Percentiles rank a stretch among this genome's conserved stretches.
Evolutionary conservation across 2,888 invertebrate genomes (phyloP).

Genomic region (Sinotaia quadrata): DNA sequence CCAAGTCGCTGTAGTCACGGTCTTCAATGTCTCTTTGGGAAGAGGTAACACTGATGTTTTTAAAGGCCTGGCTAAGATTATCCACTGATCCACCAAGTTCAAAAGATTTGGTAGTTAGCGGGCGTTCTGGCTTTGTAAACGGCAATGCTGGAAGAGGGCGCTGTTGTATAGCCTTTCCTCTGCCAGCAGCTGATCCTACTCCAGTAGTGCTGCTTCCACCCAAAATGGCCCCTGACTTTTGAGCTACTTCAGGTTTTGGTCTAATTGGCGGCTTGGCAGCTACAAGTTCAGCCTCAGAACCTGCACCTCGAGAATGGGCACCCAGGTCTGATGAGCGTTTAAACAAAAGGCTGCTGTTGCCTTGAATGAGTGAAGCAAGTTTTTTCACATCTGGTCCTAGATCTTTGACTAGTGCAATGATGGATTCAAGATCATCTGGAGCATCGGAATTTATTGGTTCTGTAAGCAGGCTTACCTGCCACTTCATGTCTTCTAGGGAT

Average conservation of each 20-base stretch:
- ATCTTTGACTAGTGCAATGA: slow-evolving; percentile 88
- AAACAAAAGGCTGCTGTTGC: slow-evolving; percentile 69
- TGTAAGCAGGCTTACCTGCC: slow-evolving; percentile 57
- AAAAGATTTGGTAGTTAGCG: slow-evolving; percentile 41
- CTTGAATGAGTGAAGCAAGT: slow-evolving; percentile 89
- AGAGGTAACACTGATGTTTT: neutral
- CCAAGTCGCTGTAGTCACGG: slow-evolving; percentile 76
- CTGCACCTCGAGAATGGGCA: slow-evolving; percentile 31
- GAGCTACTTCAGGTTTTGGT: slow-evolving; percentile 46
- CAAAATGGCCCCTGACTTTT: slow-evolving; percentile 32
- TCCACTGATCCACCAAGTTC: slow-evolving; percentile 14
- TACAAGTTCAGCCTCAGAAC: slow-evolving; percentile 22
- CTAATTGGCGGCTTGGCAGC: slow-evolving; percentile 50
- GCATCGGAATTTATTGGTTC: slow-evolving; percentile 71
- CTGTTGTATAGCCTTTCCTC: slow-evolving; percentile 74
- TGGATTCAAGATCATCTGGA: slow-evolving; percentile 89
- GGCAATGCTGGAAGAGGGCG: slow-evolving; percentile 72
- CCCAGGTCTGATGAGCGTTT: slow-evolving; percentile 50
- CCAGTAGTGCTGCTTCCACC: slow-evolving; percentile 21
- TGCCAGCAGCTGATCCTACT: slow-evolving; percentile 7
- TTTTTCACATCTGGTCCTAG: slow-evolving; percentile 91
- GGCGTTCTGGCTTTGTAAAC: slow-evolving; percentile 53
- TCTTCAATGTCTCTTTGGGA: slow-evolving; percentile 39
- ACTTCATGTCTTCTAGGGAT: slow-evolving; percentile 60
- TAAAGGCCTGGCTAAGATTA: slow-evolving; percentile 6